phyloP scores from a whole-genome alignment of 1,140 invertebrate species.

The Laupala kohalensis region DNA sequence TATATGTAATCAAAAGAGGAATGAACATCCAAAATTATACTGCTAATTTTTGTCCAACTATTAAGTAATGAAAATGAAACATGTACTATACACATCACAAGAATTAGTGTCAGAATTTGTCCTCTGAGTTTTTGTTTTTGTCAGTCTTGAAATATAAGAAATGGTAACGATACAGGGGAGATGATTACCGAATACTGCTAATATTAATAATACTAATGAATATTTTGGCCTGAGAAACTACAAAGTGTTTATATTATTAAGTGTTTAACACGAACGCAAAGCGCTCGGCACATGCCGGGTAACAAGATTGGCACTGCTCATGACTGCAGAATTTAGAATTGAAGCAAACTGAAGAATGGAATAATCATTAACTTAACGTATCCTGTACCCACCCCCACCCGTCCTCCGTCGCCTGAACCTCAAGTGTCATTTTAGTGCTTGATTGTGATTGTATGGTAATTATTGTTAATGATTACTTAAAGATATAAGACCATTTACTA shows the following conservation, averaged over 20 bases:
- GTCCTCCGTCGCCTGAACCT: neutral
- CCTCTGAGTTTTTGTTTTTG: neutral
- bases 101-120: neutral
- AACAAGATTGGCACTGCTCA: neutral
- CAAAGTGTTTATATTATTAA: neutral
- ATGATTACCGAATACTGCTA: neutral
- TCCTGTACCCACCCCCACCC: neutral
- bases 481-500: constrained; percentile 11
- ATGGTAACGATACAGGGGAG: neutral
- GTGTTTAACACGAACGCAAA: neutral
- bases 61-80: neutral
- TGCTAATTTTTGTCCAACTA: neutral
- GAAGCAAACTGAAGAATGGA: neutral
- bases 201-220: neutral
- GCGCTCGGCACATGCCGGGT: neutral
- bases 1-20: neutral
- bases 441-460: constrained; percentile 10
- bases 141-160: neutral
- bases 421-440: constrained; percentile 11
- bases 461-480: constrained; percentile 11
- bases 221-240: neutral
- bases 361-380: neutral
- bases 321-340: neutral
- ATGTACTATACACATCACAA: neutral
- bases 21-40: neutral